These are phyloP conservation scores for Saccostrea glomerata DNA, from an alignment of 1,140 invertebrate species.

Conservation along the genomic window DNA sequence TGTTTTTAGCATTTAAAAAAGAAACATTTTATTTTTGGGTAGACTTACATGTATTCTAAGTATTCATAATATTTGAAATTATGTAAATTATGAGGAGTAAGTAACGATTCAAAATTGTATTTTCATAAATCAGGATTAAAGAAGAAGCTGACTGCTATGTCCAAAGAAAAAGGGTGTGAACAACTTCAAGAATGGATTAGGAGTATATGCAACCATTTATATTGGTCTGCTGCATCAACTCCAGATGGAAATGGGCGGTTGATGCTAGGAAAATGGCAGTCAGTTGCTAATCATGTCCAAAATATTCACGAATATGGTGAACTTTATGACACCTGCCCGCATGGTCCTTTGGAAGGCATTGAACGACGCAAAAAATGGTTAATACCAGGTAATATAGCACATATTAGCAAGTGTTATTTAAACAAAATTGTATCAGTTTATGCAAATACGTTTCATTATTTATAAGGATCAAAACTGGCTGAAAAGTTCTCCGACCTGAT, in stretches of 20 bases:
- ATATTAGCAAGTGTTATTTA: no score
- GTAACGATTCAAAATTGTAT: no score
- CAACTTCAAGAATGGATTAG: constrained; percentile 24
- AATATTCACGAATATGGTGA: constrained; percentile 50
- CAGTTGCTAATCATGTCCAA: constrained; percentile 51
- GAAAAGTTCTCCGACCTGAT: no score
- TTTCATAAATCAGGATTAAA: not conserved
- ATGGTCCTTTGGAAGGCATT: constrained; percentile 40
- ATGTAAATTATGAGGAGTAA: no score
- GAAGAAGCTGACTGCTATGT: constrained; percentile 45
- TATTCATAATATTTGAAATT: no score
- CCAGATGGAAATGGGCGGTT: constrained; percentile 42
- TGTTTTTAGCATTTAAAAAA: constrained; percentile 21
- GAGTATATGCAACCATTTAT: constrained; percentile 54
- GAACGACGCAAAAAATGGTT: constrained; percentile 51
- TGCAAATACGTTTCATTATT: no score
- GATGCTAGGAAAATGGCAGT: constrained; percentile 53
- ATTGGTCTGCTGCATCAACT: constrained; percentile 57
- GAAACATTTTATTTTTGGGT: no score
- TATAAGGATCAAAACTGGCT: no score
- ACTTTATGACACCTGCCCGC: constrained; percentile 43
- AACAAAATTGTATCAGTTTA: no score
- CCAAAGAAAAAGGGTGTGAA: no score
- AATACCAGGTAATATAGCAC: no score
- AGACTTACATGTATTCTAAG: no score